Conservation (phyloP, 2,113 vertebrate genomes). For the Gnathonemus longibarbis region DNA sequence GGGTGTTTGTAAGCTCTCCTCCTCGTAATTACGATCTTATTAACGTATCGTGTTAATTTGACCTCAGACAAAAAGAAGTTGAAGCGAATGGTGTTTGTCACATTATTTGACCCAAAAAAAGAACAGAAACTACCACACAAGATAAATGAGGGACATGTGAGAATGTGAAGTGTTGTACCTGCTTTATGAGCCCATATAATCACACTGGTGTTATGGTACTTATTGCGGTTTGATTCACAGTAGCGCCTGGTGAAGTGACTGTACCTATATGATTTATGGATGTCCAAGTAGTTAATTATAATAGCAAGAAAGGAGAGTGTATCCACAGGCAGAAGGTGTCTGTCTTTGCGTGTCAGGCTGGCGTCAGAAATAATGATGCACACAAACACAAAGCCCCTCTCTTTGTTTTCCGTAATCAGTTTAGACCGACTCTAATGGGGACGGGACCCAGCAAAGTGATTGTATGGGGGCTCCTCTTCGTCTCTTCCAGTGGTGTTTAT, state of each 20-base stretch:
- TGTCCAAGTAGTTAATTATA: background rate
- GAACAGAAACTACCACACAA: background rate
- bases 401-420: constrained; percentile 5
- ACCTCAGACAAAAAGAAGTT: background rate
- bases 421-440: background rate
- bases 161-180: background rate
- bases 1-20: background rate
- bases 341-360: background rate
- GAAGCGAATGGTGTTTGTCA: background rate
- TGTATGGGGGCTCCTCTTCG: background rate
- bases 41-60: background rate
- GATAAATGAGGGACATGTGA: background rate
- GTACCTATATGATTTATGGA: background rate
- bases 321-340: background rate
- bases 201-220: background rate
- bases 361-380: constrained; percentile 8
- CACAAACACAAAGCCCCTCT: background rate
- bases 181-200: background rate
- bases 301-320: background rate
- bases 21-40: background rate
- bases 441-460: background rate
- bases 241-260: background rate
- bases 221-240: background rate
- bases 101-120: background rate
- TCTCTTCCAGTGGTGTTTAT: constrained; percentile 1